Conservation (phyloP, 1,140 invertebrate genomes). For the Diorhabda elongata region DNA sequence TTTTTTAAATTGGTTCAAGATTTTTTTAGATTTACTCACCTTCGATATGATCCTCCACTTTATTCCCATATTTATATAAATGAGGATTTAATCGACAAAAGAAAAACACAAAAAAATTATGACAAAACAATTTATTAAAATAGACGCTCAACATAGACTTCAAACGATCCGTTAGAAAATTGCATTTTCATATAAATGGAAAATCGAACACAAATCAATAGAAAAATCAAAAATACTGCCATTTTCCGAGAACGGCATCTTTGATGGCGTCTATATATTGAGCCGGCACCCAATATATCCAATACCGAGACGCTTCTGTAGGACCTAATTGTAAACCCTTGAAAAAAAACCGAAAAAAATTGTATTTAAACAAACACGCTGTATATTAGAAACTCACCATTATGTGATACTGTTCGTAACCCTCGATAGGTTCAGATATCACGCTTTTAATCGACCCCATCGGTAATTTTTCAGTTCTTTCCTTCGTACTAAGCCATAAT, state of each 20-base stretch:
- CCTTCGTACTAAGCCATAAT: constrained; percentile 91
- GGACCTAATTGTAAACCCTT: constrained; percentile 81
- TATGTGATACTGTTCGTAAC: constrained; percentile 89
- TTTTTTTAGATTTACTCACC: too few species aligned
- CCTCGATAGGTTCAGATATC: constrained; percentile 79
- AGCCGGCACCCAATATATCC: constrained; percentile 93
- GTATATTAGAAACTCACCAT: constrained; percentile 61
- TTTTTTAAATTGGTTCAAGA: too few species aligned
- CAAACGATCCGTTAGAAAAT: not conserved
- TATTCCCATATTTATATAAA: too few species aligned
- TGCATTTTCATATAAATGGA: not conserved
- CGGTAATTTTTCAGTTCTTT: constrained; percentile 87
- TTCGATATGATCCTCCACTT: too few species aligned
- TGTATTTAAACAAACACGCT: too few species aligned
- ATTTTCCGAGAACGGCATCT: constrained; percentile 84
- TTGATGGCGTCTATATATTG: constrained; percentile 90
- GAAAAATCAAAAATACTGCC: constrained; percentile 69
- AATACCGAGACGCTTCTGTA: constrained; percentile 85
- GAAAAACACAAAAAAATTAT: not conserved
- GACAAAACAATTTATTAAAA: constrained; percentile 3
- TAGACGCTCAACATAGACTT: not conserved
- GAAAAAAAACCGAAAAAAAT: constrained; percentile 3
- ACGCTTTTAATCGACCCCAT: constrained; percentile 88
- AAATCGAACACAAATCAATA: not conserved
- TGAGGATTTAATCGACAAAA: too few species aligned